phyloP scores from a whole-genome alignment of 2,113 vertebrate genomes.

The Megalops atlanticus region DNA sequence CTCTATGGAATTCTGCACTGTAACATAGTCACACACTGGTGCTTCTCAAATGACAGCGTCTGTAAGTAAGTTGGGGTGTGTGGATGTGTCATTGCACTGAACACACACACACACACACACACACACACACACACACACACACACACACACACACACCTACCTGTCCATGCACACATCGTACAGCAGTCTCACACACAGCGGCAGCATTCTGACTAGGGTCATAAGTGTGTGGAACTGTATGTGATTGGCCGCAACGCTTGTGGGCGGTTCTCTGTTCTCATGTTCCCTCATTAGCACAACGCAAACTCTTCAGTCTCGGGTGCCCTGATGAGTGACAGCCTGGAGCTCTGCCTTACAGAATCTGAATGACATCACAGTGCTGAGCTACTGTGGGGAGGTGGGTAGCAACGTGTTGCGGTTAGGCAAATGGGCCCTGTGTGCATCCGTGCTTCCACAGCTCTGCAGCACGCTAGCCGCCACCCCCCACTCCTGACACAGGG shows the following conservation, averaged over 20 bases:
- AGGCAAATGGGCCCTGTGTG: background rate
- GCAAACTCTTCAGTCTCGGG: background rate
- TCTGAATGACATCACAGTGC: background rate
- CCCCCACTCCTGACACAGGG: background rate
- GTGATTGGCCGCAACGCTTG: no score
- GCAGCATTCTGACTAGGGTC: no score
- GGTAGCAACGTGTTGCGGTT: background rate
- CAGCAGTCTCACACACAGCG: no score
- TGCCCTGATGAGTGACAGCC: background rate
- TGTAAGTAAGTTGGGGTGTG: conserved; percentile 36
- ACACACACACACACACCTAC: background rate
- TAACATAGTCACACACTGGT: no score
- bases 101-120: conserved; percentile 26
- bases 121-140: background rate
- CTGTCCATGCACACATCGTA: background rate
- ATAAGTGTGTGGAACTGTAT: no score
- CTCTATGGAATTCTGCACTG: background rate
- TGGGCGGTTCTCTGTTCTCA: no score
- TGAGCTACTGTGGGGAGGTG: background rate
- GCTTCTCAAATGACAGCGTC: background rate
- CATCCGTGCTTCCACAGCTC: background rate
- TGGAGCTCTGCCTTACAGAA: background rate
- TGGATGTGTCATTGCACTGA: background rate
- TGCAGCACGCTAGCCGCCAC: background rate
- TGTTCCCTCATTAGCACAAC: background rate